Conservation (phyloP, 2,113 vertebrate genomes). For the Colinus virginianus region DNA sequence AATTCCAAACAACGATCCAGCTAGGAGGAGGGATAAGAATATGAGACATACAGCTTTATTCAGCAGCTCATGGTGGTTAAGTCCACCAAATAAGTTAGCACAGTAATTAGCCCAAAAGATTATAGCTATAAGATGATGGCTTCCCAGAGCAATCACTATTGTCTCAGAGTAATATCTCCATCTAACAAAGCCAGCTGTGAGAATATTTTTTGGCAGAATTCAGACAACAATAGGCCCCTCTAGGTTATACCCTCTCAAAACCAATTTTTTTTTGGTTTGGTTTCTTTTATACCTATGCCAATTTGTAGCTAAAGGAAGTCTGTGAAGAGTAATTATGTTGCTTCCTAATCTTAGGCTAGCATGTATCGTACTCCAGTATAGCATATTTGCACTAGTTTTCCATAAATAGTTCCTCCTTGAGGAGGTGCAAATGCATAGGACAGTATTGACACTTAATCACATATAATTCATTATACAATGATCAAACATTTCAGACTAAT, state of each 20-base stretch:
- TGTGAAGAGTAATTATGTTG: not conserved
- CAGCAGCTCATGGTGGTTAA: not conserved
- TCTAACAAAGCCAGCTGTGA: slow-evolving; percentile 9
- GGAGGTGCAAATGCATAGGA: not conserved
- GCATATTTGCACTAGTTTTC: not conserved
- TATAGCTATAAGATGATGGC: not conserved
- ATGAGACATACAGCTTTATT: not conserved
- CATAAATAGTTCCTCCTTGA: not conserved
- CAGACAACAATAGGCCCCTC: not conserved
- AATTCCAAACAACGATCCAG: not conserved
- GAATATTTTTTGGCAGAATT: not conserved
- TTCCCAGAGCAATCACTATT: not conserved
- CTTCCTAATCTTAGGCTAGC: not conserved
- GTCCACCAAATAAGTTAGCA: not conserved
- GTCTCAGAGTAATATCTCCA: not conserved
- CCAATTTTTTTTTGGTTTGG: not conserved
- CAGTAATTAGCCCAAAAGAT: not conserved
- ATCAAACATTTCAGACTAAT: not conserved
- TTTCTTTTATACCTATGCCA: not conserved
- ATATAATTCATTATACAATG: fast-evolving
- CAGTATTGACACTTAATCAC: not conserved
- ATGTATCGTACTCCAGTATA: not conserved
- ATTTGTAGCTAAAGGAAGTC: not conserved
- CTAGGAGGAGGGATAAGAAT: not conserved
- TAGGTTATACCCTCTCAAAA: not conserved